These are phyloP conservation scores for Drosophila simulans DNA, from an alignment of 1,140 invertebrate species.

Conservation along the genomic window DNA sequence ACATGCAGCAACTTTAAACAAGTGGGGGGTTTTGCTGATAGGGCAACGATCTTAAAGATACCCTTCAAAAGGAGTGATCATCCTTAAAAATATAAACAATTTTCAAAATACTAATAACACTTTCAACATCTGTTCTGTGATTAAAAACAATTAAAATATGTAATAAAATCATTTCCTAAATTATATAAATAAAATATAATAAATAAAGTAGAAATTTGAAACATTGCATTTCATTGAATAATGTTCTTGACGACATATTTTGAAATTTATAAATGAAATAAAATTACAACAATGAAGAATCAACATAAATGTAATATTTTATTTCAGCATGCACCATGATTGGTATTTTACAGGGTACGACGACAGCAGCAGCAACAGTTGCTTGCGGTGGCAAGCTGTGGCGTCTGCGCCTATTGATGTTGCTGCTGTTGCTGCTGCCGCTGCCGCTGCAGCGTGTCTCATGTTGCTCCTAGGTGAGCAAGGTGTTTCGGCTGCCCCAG, in stretches of 20 bases:
- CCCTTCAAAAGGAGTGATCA: background rate
- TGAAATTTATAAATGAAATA: too few relatives aligned
- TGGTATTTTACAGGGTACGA: background rate
- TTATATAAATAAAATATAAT: too few relatives aligned
- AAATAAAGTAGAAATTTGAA: too few relatives aligned
- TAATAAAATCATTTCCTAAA: too few relatives aligned
- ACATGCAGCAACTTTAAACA: constrained; percentile 71
- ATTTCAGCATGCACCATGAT: background rate
- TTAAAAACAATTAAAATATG: too few relatives aligned
- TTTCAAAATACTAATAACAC: too few relatives aligned
- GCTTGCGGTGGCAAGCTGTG: constrained; percentile 69
- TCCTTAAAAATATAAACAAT: too few relatives aligned
- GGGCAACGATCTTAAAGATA: background rate
- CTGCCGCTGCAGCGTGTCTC: constrained; percentile 53
- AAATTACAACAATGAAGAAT: too few relatives aligned
- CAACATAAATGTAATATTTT: too few relatives aligned
- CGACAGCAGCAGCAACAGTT: constrained; percentile 74
- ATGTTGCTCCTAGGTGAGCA: constrained; percentile 55
- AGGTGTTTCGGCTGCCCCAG: constrained; percentile 45
- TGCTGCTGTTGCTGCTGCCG: constrained; percentile 28
- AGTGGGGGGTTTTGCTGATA: constrained; percentile 8
- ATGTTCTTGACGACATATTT: too few relatives aligned
- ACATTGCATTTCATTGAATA: too few relatives aligned
- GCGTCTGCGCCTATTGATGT: constrained; percentile 67
- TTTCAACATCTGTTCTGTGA: too few relatives aligned